A percentile compares a stretch with the other conserved stretches of the same genome.
Evolutionary conservation across 2,888 invertebrate species (phyloP).

Genomic region (Nomada lathburiana): DNA sequence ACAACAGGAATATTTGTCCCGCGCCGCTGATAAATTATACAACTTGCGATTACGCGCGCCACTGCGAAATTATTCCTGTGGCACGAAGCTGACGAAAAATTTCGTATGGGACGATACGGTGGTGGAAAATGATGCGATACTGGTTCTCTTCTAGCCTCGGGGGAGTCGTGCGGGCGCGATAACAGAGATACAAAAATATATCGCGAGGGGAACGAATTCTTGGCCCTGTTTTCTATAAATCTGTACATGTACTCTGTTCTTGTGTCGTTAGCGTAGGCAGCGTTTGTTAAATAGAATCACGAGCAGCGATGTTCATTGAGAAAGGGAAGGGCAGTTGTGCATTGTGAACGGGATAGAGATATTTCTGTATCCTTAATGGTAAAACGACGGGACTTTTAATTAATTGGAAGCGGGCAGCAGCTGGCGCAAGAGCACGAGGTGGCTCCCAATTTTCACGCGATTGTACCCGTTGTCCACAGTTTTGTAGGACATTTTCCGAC

Average conservation of each 20-base stretch:
- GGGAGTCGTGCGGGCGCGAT: slow-evolving; percentile 38
- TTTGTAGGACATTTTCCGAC: slow-evolving; percentile 66
- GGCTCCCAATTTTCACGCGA: slow-evolving; percentile 66
- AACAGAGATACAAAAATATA: slow-evolving; percentile 43
- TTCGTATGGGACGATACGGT: slow-evolving; percentile 39
- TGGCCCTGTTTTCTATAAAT: slow-evolving; percentile 1
- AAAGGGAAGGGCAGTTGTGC: neutral
- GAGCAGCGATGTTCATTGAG: neutral
- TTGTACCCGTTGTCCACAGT: slow-evolving; percentile 66
- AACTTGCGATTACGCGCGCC: slow-evolving; percentile 31
- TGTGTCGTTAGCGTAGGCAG: too few species aligned
- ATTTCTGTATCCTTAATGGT: slow-evolving; percentile 24
- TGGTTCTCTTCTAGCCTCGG: slow-evolving; percentile 23
- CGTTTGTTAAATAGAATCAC: neutral
- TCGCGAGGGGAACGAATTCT: slow-evolving; percentile 2
- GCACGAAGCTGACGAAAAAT: slow-evolving; percentile 54
- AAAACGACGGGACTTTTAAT: slow-evolving; percentile 48
- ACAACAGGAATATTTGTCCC: neutral
- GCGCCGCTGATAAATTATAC: slow-evolving; percentile 47
- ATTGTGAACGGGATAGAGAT: slow-evolving; percentile 30
- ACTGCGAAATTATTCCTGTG: slow-evolving; percentile 43
- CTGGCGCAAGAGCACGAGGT: slow-evolving; percentile 47
- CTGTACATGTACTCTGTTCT: neutral
- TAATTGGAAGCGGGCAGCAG: slow-evolving; percentile 61
- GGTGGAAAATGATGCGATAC: slow-evolving; percentile 35